phyloP scores from a whole-genome alignment of 2,797 vertebrate genomes.

The Pogoniulus pusillus region DNA sequence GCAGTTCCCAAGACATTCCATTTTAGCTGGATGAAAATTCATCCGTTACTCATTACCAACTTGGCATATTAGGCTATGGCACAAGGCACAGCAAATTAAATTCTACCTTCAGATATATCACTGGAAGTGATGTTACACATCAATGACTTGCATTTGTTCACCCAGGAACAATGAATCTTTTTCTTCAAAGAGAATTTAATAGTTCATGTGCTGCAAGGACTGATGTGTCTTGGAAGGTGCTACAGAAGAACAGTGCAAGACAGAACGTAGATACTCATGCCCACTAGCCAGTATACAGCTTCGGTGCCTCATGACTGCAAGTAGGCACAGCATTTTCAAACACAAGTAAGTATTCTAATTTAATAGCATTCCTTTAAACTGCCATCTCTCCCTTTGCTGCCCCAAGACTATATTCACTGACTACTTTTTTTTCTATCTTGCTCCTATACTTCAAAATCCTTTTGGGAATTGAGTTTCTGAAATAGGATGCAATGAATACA shows the following conservation, averaged over 20 bases:
- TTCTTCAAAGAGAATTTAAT: background rate
- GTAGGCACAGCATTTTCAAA: background rate
- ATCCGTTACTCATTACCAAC: background rate
- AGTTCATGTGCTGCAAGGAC: background rate
- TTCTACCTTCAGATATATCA: background rate
- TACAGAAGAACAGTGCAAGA: background rate
- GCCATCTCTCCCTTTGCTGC: background rate
- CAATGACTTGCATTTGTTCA: background rate
- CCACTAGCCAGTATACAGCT: background rate
- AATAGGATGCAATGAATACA: background rate
- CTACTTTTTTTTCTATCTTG: background rate
- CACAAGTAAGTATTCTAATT: background rate
- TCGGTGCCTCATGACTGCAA: background rate
- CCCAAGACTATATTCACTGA: background rate
- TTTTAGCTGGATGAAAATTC: background rate
- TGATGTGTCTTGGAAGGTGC: background rate
- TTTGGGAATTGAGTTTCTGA: background rate
- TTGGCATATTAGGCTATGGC: background rate
- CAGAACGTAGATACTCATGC: background rate
- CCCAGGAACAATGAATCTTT: background rate
- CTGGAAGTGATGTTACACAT: background rate
- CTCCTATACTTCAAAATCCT: background rate
- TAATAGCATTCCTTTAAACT: background rate
- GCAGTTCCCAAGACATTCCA: background rate
- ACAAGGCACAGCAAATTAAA: background rate